A percentile compares a stretch with the other conserved stretches of the same genome.
phyloP scores from a whole-genome alignment of 2,113 vertebrate species.

The Odocoileus hemionus region DNA sequence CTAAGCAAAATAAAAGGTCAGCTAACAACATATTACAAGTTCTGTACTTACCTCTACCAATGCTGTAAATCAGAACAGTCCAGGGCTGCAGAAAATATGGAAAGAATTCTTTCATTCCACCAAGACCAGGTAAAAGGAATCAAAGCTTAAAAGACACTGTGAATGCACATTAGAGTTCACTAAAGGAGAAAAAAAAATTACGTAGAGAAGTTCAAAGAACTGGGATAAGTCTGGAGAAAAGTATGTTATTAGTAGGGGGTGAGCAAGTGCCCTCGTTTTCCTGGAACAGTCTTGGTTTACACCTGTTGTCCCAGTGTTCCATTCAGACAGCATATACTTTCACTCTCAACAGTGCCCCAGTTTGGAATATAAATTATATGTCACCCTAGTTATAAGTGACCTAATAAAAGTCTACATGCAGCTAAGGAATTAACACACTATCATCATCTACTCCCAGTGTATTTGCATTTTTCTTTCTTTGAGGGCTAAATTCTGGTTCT shows the following conservation, averaged over 20 bases:
- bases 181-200: background rate
- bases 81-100: background rate
- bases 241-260: background rate
- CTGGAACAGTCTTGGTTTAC: background rate
- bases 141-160: background rate
- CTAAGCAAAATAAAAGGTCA: background rate
- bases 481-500: background rate
- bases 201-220: background rate
- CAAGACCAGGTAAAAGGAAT: constrained; percentile 1
- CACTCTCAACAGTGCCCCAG: constrained; percentile 19
- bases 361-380: constrained; percentile 25
- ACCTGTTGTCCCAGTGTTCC: background rate
- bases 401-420: constrained; percentile 37
- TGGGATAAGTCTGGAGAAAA: constrained; percentile 36
- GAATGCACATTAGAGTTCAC: background rate
- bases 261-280: background rate
- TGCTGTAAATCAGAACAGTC: background rate
- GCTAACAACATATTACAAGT: background rate
- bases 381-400: constrained; percentile 20
- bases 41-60: constrained; percentile 25
- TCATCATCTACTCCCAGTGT: background rate
- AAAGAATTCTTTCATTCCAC: constrained; percentile 37
- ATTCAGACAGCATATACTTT: background rate
- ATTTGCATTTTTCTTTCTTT: background rate
- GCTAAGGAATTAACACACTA: background rate